A percentile compares a stretch with the other conserved stretches of the same genome.
Evolutionary conservation across 2,113 vertebrate species (phyloP).

Genomic region (Rhinolophus sinicus): DNA sequence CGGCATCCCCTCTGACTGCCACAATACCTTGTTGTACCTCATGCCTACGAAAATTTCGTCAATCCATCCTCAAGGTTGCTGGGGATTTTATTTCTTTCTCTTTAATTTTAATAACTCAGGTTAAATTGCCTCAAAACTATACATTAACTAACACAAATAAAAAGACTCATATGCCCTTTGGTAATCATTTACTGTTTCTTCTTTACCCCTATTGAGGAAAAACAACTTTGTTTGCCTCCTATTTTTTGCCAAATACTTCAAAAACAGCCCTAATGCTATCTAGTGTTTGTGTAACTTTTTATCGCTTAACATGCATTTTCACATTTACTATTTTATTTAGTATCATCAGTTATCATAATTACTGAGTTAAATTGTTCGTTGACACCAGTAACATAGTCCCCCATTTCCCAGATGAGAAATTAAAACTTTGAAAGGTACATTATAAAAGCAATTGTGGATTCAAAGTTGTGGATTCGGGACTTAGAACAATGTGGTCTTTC

Average conservation of each 20-base stretch:
- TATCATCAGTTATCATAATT: not conserved
- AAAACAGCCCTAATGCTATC: not conserved
- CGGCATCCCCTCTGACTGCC: not conserved
- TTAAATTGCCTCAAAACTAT: conserved; percentile 54
- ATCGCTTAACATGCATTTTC: not conserved
- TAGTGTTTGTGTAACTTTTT: not conserved
- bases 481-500: not conserved
- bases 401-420: conserved; percentile 23
- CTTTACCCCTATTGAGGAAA: not conserved
- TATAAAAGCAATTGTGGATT: not conserved
- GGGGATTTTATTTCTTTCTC: not conserved
- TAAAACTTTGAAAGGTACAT: not conserved
- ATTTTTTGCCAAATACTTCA: not conserved
- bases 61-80: not conserved
- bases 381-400: not conserved
- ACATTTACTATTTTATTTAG: not conserved
- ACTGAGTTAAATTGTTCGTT: not conserved
- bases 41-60: not conserved
- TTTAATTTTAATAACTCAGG: conserved; percentile 6
- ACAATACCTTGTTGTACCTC: not conserved
- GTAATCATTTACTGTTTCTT: conserved; percentile 8
- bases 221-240: not conserved
- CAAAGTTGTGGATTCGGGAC: not conserved
- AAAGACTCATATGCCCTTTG: not conserved
- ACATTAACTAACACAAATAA: conserved; percentile 2